phyloP scores from a whole-genome alignment of 2,113 vertebrate genomes.

The Grammomys surdaster region DNA sequence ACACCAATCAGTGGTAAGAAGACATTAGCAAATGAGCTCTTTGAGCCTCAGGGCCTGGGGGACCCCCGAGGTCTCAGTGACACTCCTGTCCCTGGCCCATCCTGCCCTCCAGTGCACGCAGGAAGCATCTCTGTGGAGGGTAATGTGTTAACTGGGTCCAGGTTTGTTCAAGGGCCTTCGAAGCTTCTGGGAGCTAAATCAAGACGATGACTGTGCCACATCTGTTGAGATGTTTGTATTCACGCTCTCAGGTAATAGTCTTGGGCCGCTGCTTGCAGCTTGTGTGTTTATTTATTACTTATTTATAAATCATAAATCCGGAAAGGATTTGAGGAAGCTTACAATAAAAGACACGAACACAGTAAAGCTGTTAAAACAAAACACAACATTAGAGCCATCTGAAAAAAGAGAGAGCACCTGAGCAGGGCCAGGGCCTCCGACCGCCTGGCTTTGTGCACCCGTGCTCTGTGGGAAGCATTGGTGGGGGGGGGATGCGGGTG shows the following conservation, averaged over 20 bases:
- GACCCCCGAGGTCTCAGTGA: neutral
- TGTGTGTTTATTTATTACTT: constrained; percentile 62
- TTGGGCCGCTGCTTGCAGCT: neutral
- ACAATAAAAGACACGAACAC: neutral
- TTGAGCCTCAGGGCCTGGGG: neutral
- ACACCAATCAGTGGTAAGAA: neutral
- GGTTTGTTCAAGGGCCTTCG: neutral
- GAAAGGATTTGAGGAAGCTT: constrained; percentile 53
- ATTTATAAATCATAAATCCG: constrained; percentile 61
- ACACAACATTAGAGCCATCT: neutral
- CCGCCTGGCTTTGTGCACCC: fast-evolving
- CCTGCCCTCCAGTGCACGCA: fast-evolving
- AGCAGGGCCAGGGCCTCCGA: neutral
- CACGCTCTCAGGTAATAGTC: neutral
- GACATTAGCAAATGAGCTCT: too few relatives aligned
- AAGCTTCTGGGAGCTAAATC: neutral
- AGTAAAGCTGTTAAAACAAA: constrained; percentile 31
- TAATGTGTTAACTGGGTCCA: neutral
- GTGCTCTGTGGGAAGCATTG: too few relatives aligned
- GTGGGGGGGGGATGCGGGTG: neutral
- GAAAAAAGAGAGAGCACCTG: neutral
- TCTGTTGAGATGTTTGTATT: neutral
- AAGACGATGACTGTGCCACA: fast-evolving
- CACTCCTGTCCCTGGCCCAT: fast-evolving
- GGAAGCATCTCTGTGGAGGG: neutral